These are phyloP conservation scores for Mylabris sibirica DNA, from an alignment of 2,888 invertebrate species.

Conservation along the genomic window DNA sequence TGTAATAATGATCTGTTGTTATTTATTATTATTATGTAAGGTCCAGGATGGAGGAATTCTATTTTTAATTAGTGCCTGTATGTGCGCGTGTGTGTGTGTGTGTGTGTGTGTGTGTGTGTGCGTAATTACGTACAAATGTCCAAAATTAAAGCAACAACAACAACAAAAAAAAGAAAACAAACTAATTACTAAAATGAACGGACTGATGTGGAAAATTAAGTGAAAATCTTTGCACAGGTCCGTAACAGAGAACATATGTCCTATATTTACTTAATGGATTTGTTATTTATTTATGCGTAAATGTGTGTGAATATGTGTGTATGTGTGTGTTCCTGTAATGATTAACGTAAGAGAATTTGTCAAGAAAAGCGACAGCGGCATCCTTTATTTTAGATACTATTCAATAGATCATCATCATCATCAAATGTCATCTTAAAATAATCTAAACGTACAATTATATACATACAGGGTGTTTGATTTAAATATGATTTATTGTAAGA, in stretches of 20 bases:
- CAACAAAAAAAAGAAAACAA: not conserved
- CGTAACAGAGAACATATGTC: conserved; percentile 41
- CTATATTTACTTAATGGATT: conserved; percentile 3
- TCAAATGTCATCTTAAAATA: not conserved
- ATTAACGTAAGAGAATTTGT: not conserved
- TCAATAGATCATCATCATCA: not conserved
- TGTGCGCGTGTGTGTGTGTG: too few relatives aligned
- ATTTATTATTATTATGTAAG: conserved; percentile 22
- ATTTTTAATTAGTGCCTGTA: conserved; percentile 8
- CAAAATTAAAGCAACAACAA: not conserved
- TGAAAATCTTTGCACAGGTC: conserved; percentile 56
- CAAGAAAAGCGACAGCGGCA: not conserved
- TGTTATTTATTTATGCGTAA: not conserved
- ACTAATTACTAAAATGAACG: conserved; percentile 47
- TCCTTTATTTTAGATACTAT: not conserved
- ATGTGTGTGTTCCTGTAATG: not conserved
- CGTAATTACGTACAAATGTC: conserved; percentile 48
- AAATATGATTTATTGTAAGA: too few relatives aligned
- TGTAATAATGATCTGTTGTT: not conserved
- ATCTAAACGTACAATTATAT: too few relatives aligned
- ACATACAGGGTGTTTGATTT: too few relatives aligned
- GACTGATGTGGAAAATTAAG: conserved; percentile 53
- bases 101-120: too few relatives aligned
- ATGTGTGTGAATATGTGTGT: not conserved
- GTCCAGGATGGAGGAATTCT: conserved; percentile 12